Base-by-base conservation (phyloP, 2,113 vertebrate genomes). In the Centropristis striata region DNA sequence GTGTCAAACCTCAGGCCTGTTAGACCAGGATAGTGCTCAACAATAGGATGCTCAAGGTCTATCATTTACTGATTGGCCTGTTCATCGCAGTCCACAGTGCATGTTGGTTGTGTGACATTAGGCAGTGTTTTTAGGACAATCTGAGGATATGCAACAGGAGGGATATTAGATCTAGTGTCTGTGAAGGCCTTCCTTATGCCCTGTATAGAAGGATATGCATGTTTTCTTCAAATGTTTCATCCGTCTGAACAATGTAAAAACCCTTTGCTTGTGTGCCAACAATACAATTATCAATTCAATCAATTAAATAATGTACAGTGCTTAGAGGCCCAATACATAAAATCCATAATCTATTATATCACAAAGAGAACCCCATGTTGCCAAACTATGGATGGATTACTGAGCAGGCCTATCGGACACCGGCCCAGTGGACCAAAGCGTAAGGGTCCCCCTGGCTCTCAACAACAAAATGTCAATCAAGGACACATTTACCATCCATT, bases 61-160 rank as follows among this genome's bases (percentile, higher is more conserved):
- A n/a, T 58, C 7, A 20, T 37, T 71, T 39, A 65, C 15, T 78
- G 14, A 44, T 25, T 67, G 32, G 6, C n/a, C 53, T 58, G 25
- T 5, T 58, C 13, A 46, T 20, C 49, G 49, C 32, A 36, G 9
- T 55, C 8, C 18, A 9, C 12, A 54, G 16, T 11, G 36, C 4
- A 2, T 37, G 4, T 21, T n/a, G 32, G 32, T 49, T 54, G n/a
- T 27, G 10, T 36, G 15, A 47, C 11, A 21, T 41, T 27, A 21
- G 13, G 23, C 23, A 59, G 32, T 0, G 2, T 20, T 51, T 50
- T 46, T 9, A 41, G 25, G n/a, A 59, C 42, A 72, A 15, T 54
- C 14, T 13, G 3, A 13, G 47, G 16, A 5, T 10, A 51, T 20
- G 5, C 23, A 44, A 51, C 12, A 16, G 10, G n/a, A 23, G 46